These are phyloP conservation scores for Idris sp. DNA, from an alignment of 1,140 invertebrate genomes.

Conservation along the genomic window DNA sequence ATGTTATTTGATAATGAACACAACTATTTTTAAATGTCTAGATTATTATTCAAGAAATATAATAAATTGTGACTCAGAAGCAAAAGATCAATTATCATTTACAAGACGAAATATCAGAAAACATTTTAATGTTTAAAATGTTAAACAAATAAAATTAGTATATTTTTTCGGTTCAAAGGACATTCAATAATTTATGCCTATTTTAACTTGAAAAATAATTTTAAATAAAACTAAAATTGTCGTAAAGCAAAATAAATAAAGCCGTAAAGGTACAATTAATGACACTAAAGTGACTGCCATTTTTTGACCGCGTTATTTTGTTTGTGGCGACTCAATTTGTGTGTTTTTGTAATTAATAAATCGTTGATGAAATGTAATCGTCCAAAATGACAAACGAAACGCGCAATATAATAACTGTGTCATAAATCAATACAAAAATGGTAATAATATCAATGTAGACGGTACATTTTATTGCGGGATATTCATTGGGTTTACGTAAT, in stretches of 20 bases:
- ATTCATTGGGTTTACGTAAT: constrained; percentile 22
- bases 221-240: too few relatives aligned
- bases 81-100: too few relatives aligned
- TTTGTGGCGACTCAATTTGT: constrained; percentile 7
- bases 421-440: constrained; percentile 25
- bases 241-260: constrained; percentile 1
- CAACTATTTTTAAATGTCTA: too few relatives aligned
- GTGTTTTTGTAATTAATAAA: constrained; percentile 33
- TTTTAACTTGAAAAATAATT: too few relatives aligned
- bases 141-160: too few relatives aligned
- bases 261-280: neutral
- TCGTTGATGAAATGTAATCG: constrained; percentile 35
- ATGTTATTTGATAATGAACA: too few relatives aligned
- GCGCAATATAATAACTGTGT: neutral
- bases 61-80: too few relatives aligned
- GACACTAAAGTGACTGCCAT: neutral
- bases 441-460: constrained; percentile 16
- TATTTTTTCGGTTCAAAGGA: too few relatives aligned
- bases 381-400: constrained; percentile 17
- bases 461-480: constrained; percentile 9
- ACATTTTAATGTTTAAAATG: too few relatives aligned
- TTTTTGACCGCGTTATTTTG: constrained; percentile 13
- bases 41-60: too few relatives aligned
- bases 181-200: too few relatives aligned
- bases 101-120: too few relatives aligned